phyloP scores from a whole-genome alignment of 2,888 invertebrate genomes.

The Acleris holmiana region DNA sequence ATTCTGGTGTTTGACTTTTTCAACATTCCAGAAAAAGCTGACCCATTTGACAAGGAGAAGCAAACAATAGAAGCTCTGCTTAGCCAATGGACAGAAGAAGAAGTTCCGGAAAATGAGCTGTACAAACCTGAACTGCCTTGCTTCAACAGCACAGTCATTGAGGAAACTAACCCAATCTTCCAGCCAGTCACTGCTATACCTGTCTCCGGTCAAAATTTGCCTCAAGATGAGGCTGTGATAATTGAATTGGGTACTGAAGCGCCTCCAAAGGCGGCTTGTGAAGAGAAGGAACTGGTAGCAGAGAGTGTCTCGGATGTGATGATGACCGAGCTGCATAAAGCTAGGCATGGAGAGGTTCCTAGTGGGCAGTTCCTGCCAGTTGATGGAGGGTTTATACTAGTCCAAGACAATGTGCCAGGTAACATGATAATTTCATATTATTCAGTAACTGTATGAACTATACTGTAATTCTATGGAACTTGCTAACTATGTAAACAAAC shows the following conservation, averaged over 20 bases:
- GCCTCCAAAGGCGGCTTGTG: not conserved
- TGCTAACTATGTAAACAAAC: too few relatives aligned
- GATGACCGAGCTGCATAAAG: conserved; percentile 60
- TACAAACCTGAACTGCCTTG: conserved; percentile 60
- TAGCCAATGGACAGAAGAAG: conserved; percentile 80
- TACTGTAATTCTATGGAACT: too few relatives aligned
- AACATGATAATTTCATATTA: conserved; percentile 19
- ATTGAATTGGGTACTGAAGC: conserved; percentile 58
- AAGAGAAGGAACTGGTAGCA: not conserved
- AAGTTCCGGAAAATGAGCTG: conserved; percentile 66
- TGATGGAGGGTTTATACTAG: conserved; percentile 73
- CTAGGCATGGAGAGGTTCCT: conserved; percentile 55
- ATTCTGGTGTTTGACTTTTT: not conserved
- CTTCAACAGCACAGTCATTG: conserved; percentile 72
- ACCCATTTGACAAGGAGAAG: conserved; percentile 72
- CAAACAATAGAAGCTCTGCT: conserved; percentile 74
- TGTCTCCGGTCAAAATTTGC: conserved; percentile 51
- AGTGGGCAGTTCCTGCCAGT: conserved; percentile 69
- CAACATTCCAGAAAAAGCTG: conserved; percentile 64
- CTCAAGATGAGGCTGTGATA: conserved; percentile 61
- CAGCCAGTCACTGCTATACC: conserved; percentile 67
- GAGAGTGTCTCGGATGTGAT: conserved; percentile 54
- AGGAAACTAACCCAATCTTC: conserved; percentile 70
- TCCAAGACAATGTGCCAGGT: conserved; percentile 63
- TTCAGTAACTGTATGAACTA: too few relatives aligned